A percentile compares a stretch with the other conserved stretches of the same genome.
Evolutionary conservation across 2,888 invertebrate genomes (phyloP).

Genomic region (Xestia xanthographa): DNA sequence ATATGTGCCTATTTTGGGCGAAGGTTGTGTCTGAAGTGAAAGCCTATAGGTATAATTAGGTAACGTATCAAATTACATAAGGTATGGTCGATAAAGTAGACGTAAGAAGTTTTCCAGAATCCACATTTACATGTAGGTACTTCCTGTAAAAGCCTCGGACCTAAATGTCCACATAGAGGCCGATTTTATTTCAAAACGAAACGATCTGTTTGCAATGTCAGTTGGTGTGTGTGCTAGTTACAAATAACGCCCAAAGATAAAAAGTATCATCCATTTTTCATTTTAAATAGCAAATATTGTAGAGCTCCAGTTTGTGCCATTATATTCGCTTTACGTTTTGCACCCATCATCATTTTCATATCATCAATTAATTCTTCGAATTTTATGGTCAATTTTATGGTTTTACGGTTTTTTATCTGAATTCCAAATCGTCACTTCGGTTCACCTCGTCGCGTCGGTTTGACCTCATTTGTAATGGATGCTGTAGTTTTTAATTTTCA

Average conservation of each 20-base stretch:
- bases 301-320: not conserved
- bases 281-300: not conserved
- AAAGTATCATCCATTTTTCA: not conserved
- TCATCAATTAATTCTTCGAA: not conserved
- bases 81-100: not conserved
- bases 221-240: not conserved
- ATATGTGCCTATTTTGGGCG: not conserved
- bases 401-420: not conserved
- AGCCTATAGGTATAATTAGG: not conserved
- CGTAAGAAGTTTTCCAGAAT: not conserved
- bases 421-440: not conserved
- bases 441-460: no score
- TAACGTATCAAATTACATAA: not conserved
- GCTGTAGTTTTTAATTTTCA: not conserved
- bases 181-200: not conserved
- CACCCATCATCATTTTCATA: not conserved
- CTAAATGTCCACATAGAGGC: not conserved
- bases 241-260: not conserved
- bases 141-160: not conserved
- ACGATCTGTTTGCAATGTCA: not conserved
- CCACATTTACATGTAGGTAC: not conserved
- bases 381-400: not conserved
- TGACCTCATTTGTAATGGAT: no score
- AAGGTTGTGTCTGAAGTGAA: not conserved
- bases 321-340: not conserved